Conservation (phyloP, 2,113 vertebrate species). For the Anas platyrhynchos region DNA sequence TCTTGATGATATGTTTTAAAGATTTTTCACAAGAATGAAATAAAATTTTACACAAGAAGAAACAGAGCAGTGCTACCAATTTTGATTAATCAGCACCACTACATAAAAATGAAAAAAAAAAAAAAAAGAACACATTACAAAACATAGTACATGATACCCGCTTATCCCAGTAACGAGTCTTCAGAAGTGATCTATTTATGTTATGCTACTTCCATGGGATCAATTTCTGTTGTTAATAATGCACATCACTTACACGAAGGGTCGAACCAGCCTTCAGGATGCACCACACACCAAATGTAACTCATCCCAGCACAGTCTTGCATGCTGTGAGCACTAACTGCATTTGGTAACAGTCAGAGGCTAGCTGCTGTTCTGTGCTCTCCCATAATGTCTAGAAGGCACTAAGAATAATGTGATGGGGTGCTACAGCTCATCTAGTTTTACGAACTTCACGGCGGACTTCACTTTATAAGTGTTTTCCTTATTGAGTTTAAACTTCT, state of each 20-base stretch:
- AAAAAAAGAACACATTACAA: constrained; percentile 32
- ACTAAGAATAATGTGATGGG: background rate
- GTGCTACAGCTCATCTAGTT: background rate
- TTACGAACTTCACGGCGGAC: background rate
- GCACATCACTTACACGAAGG: background rate
- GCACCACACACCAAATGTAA: background rate
- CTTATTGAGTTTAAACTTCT: background rate
- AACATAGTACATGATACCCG: background rate
- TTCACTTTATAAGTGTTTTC: background rate
- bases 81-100: constrained; percentile 5
- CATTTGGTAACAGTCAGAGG: background rate
- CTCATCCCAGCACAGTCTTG: background rate
- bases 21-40: constrained; percentile 45
- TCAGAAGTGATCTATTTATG: background rate
- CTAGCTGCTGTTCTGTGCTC: background rate
- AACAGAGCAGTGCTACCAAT: background rate
- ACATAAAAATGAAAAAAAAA: background rate
- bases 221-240: background rate
- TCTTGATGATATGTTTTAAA: constrained; percentile 31
- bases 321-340: background rate
- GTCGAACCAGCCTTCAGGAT: background rate
- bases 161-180: constrained; percentile 20
- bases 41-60: constrained; percentile 44
- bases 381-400: background rate
- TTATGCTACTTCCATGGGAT: background rate